These are phyloP conservation scores for Zaprionus nigranus DNA, from an alignment of 1,140 invertebrate species.

Conservation along the genomic window DNA sequence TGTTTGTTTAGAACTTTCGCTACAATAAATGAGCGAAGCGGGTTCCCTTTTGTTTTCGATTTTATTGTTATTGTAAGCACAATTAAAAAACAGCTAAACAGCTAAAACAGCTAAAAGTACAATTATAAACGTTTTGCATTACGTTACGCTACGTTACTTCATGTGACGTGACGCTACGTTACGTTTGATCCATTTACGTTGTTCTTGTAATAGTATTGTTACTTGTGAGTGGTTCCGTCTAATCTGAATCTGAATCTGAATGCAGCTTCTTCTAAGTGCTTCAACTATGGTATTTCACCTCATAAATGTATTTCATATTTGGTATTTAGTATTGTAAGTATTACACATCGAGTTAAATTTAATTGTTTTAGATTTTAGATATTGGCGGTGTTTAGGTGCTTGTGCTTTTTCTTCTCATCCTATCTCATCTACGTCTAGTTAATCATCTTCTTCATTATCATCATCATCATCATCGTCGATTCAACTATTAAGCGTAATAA, in stretches of 20 bases:
- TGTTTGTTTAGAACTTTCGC: background rate
- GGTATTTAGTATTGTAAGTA: background rate
- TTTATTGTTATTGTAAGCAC: slow-evolving; percentile 38
- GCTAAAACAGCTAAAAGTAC: slow-evolving; percentile 50
- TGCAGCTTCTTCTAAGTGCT: slow-evolving; percentile 26
- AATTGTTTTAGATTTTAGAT: slow-evolving; percentile 23
- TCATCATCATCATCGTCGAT: background rate
- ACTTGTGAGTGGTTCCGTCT: background rate
- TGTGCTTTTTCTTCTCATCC: slow-evolving; percentile 18
- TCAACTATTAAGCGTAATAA: slow-evolving; percentile 44
- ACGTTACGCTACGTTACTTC: background rate
- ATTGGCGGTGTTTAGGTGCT: slow-evolving; percentile 47
- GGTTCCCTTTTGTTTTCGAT: background rate
- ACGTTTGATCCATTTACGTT: slow-evolving; percentile 21
- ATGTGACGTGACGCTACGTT: background rate
- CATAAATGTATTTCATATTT: background rate
- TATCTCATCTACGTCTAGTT: background rate
- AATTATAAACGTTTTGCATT: slow-evolving; percentile 29
- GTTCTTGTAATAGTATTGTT: background rate
- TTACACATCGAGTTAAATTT: slow-evolving; percentile 14
- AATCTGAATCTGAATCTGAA: slow-evolving; percentile 5
- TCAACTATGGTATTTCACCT: slow-evolving; percentile 13
- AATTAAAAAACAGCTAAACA: slow-evolving; percentile 52
- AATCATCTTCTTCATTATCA: background rate
- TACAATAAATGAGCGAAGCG: slow-evolving; percentile 15